Evolutionary conservation across 2,888 invertebrate genomes (phyloP).

Genomic region (Biston betularia): DNA sequence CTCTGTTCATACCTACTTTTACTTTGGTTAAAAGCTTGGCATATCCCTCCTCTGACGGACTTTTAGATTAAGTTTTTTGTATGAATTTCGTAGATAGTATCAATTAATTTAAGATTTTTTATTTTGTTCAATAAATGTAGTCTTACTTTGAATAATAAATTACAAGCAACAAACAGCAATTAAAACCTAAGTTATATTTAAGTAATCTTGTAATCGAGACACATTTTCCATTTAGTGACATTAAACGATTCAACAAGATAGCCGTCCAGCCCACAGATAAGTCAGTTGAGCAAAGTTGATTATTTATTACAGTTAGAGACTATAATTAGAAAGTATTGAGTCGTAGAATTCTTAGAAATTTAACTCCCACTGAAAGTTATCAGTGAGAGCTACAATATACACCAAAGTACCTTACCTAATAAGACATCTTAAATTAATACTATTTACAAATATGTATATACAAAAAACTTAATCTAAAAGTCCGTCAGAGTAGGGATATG

Average conservation of each 20-base stretch:
- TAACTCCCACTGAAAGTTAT: slow-evolving; percentile 9
- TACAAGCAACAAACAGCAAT: neutral
- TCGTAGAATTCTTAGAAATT: slow-evolving; percentile 1
- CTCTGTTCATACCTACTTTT: too few relatives aligned
- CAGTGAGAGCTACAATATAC: neutral
- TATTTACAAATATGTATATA: too few relatives aligned
- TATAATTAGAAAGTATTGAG: slow-evolving; percentile 29
- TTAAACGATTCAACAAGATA: slow-evolving; percentile 33
- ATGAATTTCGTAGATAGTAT: too few relatives aligned
- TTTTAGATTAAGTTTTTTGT: too few relatives aligned
- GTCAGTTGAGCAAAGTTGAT: slow-evolving; percentile 21
- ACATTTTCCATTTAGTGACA: slow-evolving; percentile 30
- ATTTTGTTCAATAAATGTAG: too few relatives aligned
- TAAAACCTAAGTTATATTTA: slow-evolving; percentile 15
- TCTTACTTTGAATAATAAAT: too few relatives aligned
- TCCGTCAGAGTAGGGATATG: too few relatives aligned
- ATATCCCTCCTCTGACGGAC: too few relatives aligned
- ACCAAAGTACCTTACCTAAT: neutral
- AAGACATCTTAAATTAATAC: too few relatives aligned
- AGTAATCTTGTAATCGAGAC: slow-evolving; percentile 24
- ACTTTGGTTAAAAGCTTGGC: too few relatives aligned
- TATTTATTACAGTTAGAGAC: slow-evolving; percentile 28
- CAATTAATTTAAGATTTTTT: too few relatives aligned
- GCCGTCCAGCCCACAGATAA: slow-evolving; percentile 28
- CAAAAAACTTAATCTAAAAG: too few relatives aligned